These are phyloP conservation scores for Acropora tenuis DNA, from an alignment of 64 coral and sea anemone genomes.

Conservation along the genomic window DNA sequence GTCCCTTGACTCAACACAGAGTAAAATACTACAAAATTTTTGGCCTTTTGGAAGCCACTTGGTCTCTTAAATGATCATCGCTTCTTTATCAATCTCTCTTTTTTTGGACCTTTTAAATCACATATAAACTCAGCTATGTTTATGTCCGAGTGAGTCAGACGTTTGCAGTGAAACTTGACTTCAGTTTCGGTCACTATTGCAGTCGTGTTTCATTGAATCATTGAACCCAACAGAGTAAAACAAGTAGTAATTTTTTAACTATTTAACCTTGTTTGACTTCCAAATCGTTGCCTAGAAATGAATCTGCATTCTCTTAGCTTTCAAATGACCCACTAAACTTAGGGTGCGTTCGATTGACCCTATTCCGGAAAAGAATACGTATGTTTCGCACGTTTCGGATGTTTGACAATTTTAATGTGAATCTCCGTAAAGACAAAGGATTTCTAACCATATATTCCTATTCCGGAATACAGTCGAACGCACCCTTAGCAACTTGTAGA, in stretches of 20 bases:
- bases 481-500: neutral
- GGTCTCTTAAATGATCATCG: neutral
- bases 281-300: neutral
- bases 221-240: neutral
- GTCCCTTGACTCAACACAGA: neutral
- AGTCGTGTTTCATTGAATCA: neutral
- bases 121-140: neutral
- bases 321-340: neutral
- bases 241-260: neutral
- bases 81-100: neutral
- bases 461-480: no score
- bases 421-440: no score
- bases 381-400: no score
- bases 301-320: neutral
- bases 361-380: no score
- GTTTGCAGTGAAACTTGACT: neutral
- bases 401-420: no score
- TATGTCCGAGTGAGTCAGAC: neutral
- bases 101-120: neutral
- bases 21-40: neutral
- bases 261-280: neutral
- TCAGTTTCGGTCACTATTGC: neutral
- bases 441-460: no score
- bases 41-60: neutral
- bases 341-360: no score